Evolutionary conservation across 2,888 invertebrate species (phyloP).

Genomic region (Hartigia nigra): DNA sequence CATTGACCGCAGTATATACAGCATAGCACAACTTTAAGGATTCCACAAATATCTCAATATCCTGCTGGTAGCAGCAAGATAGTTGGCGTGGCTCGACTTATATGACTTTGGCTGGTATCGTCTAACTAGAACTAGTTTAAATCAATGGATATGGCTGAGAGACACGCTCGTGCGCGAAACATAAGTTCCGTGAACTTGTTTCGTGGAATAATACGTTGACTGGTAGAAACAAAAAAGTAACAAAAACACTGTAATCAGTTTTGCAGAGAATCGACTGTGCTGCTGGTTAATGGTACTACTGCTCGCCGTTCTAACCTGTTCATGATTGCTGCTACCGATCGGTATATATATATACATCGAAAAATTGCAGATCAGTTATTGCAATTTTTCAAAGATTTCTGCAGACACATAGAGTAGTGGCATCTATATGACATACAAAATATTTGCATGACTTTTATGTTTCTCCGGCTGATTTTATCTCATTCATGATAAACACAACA

Average conservation of each 20-base stretch:
- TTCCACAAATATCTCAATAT: conserved; percentile 60
- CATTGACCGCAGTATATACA: not conserved
- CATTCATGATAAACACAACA: not conserved
- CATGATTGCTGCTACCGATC: not conserved
- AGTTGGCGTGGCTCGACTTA: conserved; percentile 48
- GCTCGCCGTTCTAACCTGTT: not conserved
- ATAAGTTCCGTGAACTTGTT: not conserved
- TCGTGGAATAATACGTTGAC: not conserved
- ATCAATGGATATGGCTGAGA: conserved; percentile 26
- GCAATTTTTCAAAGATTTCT: not conserved
- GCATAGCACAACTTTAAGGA: conserved; percentile 47
- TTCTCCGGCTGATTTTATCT: not conserved
- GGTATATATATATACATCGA: no score
- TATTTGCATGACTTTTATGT: not conserved
- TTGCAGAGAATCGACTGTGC: conserved; percentile 1
- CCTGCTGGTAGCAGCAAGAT: conserved; percentile 48
- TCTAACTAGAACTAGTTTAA: conserved; percentile 37
- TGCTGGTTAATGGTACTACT: not conserved
- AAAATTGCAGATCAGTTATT: not conserved
- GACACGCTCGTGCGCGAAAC: not conserved
- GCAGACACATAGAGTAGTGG: not conserved
- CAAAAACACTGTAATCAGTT: not conserved
- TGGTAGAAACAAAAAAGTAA: not conserved
- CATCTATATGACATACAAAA: not conserved
- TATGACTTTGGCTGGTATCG: conserved; percentile 22